Base-by-base conservation (phyloP, 2,888 invertebrate genomes). In the Macrophya annulata region DNA sequence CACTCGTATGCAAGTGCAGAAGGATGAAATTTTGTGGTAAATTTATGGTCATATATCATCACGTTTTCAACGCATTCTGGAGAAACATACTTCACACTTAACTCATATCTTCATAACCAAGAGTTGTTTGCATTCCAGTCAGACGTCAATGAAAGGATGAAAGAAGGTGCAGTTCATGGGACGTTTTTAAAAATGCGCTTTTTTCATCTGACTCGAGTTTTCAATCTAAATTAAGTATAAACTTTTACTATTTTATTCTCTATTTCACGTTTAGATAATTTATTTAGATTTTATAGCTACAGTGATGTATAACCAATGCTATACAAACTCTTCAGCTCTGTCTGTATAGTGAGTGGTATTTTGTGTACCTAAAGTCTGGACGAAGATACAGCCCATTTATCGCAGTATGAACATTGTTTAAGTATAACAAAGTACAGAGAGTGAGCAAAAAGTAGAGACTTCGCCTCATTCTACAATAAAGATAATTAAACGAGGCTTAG, bases 401-500 rank as follows among this genome's bases (percentile, higher is more conserved):
- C 5, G 65, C 72, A n/a, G 71, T 40, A 43, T 17, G 55, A 51
- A 77, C 31, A 74, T 77, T 37, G 31, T 48, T 51, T 17, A 77
- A 31, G 31, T 51, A 15, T 77, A n/a, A 55, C 17, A 37, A 77
- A 43, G 45, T 45, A 5, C 74, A 74, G 25, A 77, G 17, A 37
- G 59, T 51, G 17, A 59, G 43, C 43, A 37, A 5, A 79, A 62
- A 59, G n/a, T 59, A 31, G 1, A 31, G 1, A 21, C 62, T 43
- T 31, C 6, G 37, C 37, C 55, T 77, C 15, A 25, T 81, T 43
- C 17, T 62, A 62, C 59, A 40, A 40, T 81, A 62, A 81, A 62
- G 62, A 40, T 81, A 62, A 81, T 45, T 81, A 81, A 62, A 81
- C 21, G 59, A 15, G 55, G 55, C 77, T 17, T 40, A 37, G 62